phyloP scores from a whole-genome alignment of 2,888 invertebrate species.

The Chironomus tentans region DNA sequence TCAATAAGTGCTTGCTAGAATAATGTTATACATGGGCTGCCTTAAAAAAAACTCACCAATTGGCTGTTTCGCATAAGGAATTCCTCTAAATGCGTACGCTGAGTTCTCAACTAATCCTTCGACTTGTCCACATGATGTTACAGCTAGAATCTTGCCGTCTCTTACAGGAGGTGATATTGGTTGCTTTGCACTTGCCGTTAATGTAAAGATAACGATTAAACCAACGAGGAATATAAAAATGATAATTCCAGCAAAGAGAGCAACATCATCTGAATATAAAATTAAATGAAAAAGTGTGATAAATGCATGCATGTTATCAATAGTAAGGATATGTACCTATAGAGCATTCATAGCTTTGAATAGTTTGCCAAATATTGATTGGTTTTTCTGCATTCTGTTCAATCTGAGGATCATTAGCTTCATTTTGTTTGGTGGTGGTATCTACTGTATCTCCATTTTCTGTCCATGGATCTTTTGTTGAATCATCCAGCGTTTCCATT shows the following conservation, averaged over 20 bases:
- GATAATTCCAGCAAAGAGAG: constrained; percentile 49
- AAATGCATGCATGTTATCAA: neutral
- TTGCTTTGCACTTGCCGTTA: constrained; percentile 48
- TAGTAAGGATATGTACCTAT: constrained; percentile 44
- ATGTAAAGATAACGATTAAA: constrained; percentile 54
- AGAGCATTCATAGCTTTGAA: constrained; percentile 57
- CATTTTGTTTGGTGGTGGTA: constrained; percentile 47
- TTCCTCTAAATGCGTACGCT: constrained; percentile 69
- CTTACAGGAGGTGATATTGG: constrained; percentile 54
- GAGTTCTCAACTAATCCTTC: constrained; percentile 71
- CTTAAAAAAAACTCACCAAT: constrained; percentile 32
- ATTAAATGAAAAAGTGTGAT: neutral
- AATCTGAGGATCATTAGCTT: constrained; percentile 34
- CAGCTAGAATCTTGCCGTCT: constrained; percentile 62
- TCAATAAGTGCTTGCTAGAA: neutral
- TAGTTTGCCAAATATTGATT: constrained; percentile 45
- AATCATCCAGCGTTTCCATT: constrained; percentile 72
- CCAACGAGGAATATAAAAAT: constrained; percentile 52
- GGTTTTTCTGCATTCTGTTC: constrained; percentile 36
- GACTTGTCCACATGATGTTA: constrained; percentile 68
- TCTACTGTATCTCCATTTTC: constrained; percentile 38
- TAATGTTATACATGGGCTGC: no score
- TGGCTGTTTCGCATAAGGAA: constrained; percentile 72
- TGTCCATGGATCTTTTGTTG: constrained; percentile 53
- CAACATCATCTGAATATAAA: constrained; percentile 44